Conservation (phyloP, 2,888 invertebrate species). For the Melinaea marsaeus region DNA sequence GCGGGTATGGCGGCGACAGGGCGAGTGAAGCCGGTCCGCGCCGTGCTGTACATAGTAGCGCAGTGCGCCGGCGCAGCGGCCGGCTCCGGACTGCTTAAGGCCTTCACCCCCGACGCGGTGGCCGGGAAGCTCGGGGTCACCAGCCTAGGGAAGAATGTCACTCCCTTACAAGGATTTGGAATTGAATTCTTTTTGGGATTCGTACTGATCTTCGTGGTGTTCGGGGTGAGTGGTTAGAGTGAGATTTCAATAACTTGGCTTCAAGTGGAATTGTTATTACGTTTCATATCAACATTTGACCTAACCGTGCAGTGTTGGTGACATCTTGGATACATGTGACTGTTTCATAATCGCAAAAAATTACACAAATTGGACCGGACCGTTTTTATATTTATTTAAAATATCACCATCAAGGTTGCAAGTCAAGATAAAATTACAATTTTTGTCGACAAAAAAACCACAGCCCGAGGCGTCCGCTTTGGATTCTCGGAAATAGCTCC, state of each 20-base stretch:
- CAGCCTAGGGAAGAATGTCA: conserved; percentile 77
- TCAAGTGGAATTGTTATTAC: too few relatives aligned
- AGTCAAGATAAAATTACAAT: too few relatives aligned
- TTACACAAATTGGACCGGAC: too few relatives aligned
- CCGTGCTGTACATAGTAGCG: conserved; percentile 86
- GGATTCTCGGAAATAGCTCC: too few relatives aligned
- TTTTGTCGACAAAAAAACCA: too few relatives aligned
- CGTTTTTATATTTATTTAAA: too few relatives aligned
- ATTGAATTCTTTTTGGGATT: conserved; percentile 94
- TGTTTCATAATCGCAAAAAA: too few relatives aligned
- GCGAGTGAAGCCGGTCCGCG: conserved; percentile 85
- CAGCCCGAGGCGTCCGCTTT: too few relatives aligned
- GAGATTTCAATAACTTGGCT: background rate
- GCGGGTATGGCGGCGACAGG: conserved; percentile 87
- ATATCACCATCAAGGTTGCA: too few relatives aligned
- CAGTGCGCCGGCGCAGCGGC: conserved; percentile 91
- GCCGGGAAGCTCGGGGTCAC: conserved; percentile 85
- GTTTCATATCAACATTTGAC: too few relatives aligned
- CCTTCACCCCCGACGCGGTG: conserved; percentile 81
- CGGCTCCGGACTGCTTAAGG: conserved; percentile 86
- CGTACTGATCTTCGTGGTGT: conserved; percentile 92
- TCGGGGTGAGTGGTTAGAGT: conserved; percentile 81
- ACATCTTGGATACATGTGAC: too few relatives aligned
- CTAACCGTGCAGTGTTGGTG: too few relatives aligned
- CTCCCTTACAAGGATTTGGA: conserved; percentile 88